Conservation (phyloP, 1,140 invertebrate species). For the Temnothorax longispinosus region DNA sequence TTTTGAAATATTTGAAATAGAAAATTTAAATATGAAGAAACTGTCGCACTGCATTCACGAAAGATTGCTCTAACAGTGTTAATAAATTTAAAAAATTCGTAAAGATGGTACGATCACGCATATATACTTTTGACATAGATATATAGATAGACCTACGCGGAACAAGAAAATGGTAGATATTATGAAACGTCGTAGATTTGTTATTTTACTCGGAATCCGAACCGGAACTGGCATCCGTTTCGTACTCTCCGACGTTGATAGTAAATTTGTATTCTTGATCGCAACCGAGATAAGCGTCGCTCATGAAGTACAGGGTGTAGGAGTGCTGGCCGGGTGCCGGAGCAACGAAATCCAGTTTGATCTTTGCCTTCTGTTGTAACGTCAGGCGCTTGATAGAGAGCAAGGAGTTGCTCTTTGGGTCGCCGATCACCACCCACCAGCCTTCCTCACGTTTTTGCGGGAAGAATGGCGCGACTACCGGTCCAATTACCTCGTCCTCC, state of each 20-base stretch:
- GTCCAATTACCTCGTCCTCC: slow-evolving; percentile 98
- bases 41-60: no score
- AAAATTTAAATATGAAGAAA: no score
- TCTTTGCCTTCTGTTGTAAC: slow-evolving; percentile 96
- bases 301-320: slow-evolving; percentile 99
- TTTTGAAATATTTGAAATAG: no score
- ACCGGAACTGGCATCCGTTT: slow-evolving; percentile 86
- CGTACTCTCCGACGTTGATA: slow-evolving; percentile 92
- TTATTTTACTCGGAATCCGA: slow-evolving; percentile 84
- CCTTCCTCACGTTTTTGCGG: slow-evolving; percentile 99
- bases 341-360: slow-evolving; percentile 98
- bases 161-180: neutral
- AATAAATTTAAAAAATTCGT: neutral
- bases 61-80: no score
- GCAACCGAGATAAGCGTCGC: slow-evolving; percentile 98
- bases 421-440: slow-evolving; percentile 99
- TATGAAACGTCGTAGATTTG: neutral
- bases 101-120: no score
- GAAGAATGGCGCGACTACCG: slow-evolving; percentile 99
- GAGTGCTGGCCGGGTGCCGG: slow-evolving; percentile 94
- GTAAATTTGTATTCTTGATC: slow-evolving; percentile 98
- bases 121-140: neutral
- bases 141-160: neutral
- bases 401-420: slow-evolving; percentile 96
- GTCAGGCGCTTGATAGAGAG: slow-evolving; percentile 98